Evolutionary conservation across 1,140 invertebrate genomes (phyloP), one percentile per base, ranked within the genome.

Genomic region (Leptopilina clavipes): DNA sequence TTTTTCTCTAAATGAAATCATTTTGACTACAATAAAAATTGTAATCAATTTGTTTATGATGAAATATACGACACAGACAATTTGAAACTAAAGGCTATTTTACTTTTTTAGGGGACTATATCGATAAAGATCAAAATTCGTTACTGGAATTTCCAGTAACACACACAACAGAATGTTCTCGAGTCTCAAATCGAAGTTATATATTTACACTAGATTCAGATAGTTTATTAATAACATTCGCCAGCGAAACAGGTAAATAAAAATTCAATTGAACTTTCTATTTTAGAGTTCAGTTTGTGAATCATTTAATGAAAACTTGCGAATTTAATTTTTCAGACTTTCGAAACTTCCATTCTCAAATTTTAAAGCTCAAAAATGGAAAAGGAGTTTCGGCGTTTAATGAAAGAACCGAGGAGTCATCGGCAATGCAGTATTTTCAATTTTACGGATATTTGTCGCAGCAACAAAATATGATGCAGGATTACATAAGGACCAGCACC

Each of bases 381-480:
- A 93, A 95, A 84, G 94, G 93, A 37, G 91, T 94, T 3, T 98
- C 96, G 0, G 95, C 98, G 73, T 99, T 99, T 90, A 96, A 96
- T n/a, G 95, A 98, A 79, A 93, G 98, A 87, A 99, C 98, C 22
- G 98, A 99, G 88, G 97, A 99, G 85, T 97, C 98, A 0, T 99
- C 98, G 18, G 98, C 98, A 40, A 96, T 96, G 88, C 98, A 99
- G 88, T 99, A 99, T 92, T 99, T 97, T 86, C 94, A 99, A 92
- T 99, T 99, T 91, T 99, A 99, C 91, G 98, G 98, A 73, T 99
- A 99, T 91, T 91, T 99, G 73, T 99, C 97, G 70, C 98, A 99
- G 89, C 98, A 99, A 90, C 98, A 99, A 91, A 99, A 99, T 87
- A 99, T 99, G 98, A 97, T 99, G 96, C 96, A 97, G 92, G 98